Conservation (phyloP, 2,888 invertebrate genomes). For the Silvanus unidentatus region DNA sequence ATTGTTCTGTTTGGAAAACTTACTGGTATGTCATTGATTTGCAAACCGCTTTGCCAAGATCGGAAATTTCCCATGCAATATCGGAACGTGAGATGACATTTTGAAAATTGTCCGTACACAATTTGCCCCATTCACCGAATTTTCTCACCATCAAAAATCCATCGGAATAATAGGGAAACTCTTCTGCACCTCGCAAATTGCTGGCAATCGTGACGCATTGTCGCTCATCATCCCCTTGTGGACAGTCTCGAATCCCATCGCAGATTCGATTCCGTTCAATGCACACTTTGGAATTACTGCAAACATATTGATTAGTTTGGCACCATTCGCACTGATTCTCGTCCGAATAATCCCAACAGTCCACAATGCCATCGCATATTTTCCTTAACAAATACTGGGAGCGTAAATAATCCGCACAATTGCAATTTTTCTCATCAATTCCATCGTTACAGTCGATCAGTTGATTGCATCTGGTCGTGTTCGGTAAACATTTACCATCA, state of each 20-base stretch:
- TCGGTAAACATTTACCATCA: constrained; percentile 59
- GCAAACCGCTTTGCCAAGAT: constrained; percentile 70
- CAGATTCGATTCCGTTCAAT: constrained; percentile 61
- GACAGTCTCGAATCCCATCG: constrained; percentile 66
- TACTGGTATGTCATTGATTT: constrained; percentile 71
- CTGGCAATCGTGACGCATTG: constrained; percentile 64
- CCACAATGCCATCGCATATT: constrained; percentile 72
- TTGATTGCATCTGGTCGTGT: constrained; percentile 64
- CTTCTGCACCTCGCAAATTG: constrained; percentile 52
- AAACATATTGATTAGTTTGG: constrained; percentile 63
- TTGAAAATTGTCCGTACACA: constrained; percentile 65
- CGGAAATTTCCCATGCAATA: constrained; percentile 59
- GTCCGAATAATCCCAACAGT: constrained; percentile 76
- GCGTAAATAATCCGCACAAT: constrained; percentile 68
- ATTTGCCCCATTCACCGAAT: constrained; percentile 70
- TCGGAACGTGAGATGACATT: constrained; percentile 54
- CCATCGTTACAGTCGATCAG: constrained; percentile 64
- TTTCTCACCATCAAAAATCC: constrained; percentile 68
- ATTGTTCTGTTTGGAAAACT: constrained; percentile 20
- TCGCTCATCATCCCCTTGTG: constrained; percentile 68
- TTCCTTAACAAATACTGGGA: constrained; percentile 65
- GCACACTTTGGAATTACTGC: constrained; percentile 66
- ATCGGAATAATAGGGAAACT: constrained; percentile 57
- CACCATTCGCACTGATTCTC: constrained; percentile 77
- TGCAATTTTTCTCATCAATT: constrained; percentile 62